phyloP scores from a whole-genome alignment of 2,888 invertebrate genomes.

The Chrysina gloriosa region DNA sequence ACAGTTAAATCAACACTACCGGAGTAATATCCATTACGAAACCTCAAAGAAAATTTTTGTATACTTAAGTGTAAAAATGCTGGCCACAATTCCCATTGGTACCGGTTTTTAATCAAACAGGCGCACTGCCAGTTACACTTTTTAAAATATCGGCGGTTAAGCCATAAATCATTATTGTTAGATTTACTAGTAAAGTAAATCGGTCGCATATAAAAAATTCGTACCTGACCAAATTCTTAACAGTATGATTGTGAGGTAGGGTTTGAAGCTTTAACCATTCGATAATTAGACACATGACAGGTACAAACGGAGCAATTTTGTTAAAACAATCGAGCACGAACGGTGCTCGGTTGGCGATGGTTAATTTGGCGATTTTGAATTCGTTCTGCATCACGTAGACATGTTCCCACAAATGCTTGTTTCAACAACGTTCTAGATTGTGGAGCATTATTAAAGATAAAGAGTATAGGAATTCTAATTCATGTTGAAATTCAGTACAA shows the following conservation, averaged over 20 bases:
- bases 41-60: not conserved
- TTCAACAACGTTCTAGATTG: slow-evolving; percentile 36
- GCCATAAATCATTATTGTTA: not conserved
- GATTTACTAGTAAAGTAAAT: not conserved
- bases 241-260: not conserved
- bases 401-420: slow-evolving; percentile 38
- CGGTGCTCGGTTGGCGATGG: slow-evolving; percentile 10
- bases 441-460: slow-evolving; percentile 31
- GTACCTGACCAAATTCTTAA: not conserved
- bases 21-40: not conserved
- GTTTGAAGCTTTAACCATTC: not conserved
- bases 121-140: not conserved
- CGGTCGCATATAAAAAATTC: not conserved
- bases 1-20: no score
- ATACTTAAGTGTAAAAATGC: not conserved
- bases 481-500: slow-evolving; percentile 31
- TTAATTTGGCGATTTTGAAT: slow-evolving; percentile 36
- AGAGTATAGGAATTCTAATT: slow-evolving; percentile 16
- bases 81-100: not conserved
- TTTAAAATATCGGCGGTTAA: not conserved
- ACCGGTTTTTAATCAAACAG: not conserved
- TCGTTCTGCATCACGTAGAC: slow-evolving; percentile 41
- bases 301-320: slow-evolving; percentile 2
- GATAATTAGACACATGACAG: slow-evolving; percentile 22
- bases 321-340: slow-evolving; percentile 19